Evolutionary conservation across 2,888 invertebrate species (phyloP).

Genomic region (Philonicus albiceps): DNA sequence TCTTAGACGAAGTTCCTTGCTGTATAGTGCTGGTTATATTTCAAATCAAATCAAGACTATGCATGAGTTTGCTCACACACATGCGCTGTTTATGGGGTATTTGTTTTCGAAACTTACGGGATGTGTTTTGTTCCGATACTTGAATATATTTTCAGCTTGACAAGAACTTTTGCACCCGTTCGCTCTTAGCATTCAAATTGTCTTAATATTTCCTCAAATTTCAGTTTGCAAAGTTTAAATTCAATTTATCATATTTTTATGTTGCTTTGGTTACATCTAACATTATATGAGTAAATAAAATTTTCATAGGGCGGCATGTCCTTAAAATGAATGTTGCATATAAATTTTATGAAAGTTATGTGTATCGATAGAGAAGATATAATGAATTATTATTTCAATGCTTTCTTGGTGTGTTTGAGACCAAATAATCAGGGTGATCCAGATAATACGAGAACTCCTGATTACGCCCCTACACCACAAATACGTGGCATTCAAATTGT

Average conservation of each 20-base stretch:
- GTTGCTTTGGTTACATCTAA: background rate
- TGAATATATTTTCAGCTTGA: conserved; percentile 31
- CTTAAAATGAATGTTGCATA: background rate
- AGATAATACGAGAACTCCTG: too few species aligned
- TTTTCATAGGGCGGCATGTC: background rate
- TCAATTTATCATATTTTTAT: conserved; percentile 27
- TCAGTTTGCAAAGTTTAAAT: conserved; percentile 3
- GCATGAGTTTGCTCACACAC: background rate
- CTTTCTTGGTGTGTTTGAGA: background rate
- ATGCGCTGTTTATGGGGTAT: background rate
- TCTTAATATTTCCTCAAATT: conserved; percentile 1
- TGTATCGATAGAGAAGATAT: background rate
- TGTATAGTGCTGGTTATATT: background rate
- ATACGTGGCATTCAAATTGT: too few species aligned
- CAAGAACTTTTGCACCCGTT: conserved; percentile 13
- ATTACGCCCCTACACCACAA: too few species aligned
- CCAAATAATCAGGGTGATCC: too few species aligned
- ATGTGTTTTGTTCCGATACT: conserved; percentile 34
- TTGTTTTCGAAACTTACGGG: conserved; percentile 32
- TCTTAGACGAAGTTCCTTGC: conserved; percentile 8
- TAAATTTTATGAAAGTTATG: background rate
- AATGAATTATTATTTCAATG: background rate
- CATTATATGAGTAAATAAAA: conserved; percentile 14
- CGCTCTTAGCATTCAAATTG: background rate
- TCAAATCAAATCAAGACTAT: background rate